Conservation (phyloP, 2,113 vertebrate species). For the Rhea americana region DNA sequence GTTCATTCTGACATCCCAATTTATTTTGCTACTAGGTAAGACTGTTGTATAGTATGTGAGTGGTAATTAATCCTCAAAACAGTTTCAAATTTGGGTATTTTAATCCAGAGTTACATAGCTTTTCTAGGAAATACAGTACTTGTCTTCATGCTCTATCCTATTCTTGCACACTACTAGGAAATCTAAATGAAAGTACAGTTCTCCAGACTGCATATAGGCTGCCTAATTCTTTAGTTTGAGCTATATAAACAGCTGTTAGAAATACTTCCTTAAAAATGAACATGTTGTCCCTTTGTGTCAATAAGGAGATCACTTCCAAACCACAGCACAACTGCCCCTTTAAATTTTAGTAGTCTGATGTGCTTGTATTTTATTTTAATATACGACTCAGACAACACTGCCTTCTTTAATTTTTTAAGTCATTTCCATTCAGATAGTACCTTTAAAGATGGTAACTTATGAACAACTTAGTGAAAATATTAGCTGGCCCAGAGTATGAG, state of each 20-base stretch:
- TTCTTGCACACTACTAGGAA: neutral
- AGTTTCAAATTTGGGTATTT: neutral
- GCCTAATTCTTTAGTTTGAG: neutral
- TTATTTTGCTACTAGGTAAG: neutral
- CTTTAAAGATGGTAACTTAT: neutral
- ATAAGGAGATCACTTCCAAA: neutral
- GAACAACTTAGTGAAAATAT: neutral
- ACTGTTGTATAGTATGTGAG: neutral
- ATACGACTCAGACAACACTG: neutral
- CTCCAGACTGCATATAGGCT: neutral
- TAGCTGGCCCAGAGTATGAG: neutral
- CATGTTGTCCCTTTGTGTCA: neutral
- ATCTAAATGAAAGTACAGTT: neutral
- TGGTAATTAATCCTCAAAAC: slow-evolving; percentile 15
- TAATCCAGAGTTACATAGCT: neutral
- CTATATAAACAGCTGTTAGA: neutral
- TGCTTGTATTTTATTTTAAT: neutral
- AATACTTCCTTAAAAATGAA: neutral
- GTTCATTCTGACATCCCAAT: neutral
- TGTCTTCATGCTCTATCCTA: neutral
- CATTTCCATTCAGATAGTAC: neutral
- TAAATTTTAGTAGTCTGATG: neutral
- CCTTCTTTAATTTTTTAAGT: neutral
- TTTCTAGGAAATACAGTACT: neutral
- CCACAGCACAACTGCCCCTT: neutral